A percentile compares a stretch with the other conserved stretches of the same genome.
phyloP scores from a whole-genome alignment of 2,113 vertebrate genomes.

The Sinocyclocheilus rhinocerous region DNA sequence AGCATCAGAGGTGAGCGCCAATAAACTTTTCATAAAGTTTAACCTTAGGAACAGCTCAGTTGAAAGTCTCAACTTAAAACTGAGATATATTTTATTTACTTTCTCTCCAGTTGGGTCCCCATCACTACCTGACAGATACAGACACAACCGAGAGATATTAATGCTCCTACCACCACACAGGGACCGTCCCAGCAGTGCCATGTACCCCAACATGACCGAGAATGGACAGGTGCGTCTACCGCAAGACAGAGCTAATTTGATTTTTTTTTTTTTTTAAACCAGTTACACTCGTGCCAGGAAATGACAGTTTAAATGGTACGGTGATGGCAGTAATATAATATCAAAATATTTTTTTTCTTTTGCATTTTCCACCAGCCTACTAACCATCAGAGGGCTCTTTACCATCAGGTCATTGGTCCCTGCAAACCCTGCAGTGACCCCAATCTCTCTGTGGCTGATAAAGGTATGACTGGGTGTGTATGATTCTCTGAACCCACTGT shows the following conservation, averaged over 20 bases:
- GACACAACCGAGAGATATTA: constrained; percentile 91
- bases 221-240: constrained; percentile 85
- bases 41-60: background rate
- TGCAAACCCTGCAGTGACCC: constrained; percentile 98
- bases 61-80: background rate
- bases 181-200: constrained; percentile 91
- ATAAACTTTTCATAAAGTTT: background rate
- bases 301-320: background rate
- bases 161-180: constrained; percentile 89
- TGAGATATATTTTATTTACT: background rate
- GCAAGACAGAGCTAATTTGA: background rate
- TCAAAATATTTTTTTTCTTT: background rate
- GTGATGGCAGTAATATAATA: background rate
- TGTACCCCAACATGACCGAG: constrained; percentile 89
- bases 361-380: constrained; percentile 74
- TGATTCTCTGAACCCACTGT: constrained; percentile 23
- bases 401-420: constrained; percentile 94
- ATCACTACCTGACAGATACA: constrained; percentile 93
- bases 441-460: constrained; percentile 95
- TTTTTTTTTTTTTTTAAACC: background rate
- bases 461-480: constrained; percentile 77
- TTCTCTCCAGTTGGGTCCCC: constrained; percentile 83
- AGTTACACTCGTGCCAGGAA: background rate
- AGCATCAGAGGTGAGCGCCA: constrained; percentile 87
- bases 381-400: constrained; percentile 90